Evolutionary conservation across 2,113 vertebrate genomes (phyloP).

Genomic region (Tamias sibiricus): DNA sequence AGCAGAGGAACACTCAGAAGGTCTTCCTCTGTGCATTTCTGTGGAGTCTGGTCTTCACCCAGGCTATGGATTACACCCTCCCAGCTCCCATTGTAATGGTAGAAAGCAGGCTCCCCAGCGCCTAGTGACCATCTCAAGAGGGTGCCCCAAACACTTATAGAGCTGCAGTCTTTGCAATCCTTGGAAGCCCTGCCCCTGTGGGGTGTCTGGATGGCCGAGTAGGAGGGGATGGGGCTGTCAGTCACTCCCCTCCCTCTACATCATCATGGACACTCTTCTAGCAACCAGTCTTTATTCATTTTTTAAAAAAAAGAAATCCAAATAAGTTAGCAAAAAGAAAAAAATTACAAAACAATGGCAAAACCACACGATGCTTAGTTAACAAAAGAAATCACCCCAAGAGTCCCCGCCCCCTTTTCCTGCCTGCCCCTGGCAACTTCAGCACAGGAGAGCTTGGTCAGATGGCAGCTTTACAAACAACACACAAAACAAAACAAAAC

Average conservation of each 20-base stretch:
- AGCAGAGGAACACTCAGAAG: rapidly evolving
- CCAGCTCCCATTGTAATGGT: too few species aligned
- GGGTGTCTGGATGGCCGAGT: neutral
- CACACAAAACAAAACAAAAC: slow-evolving; percentile 79
- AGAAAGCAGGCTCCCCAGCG: neutral
- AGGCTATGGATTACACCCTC: neutral
- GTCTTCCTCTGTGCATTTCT: neutral
- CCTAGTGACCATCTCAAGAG: neutral
- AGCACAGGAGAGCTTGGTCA: slow-evolving; percentile 90
- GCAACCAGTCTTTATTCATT: slow-evolving; percentile 95
- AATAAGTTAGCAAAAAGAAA: slow-evolving; percentile 91
- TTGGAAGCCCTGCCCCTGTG: neutral
- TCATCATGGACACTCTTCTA: slow-evolving; percentile 82
- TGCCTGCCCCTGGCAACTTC: slow-evolving; percentile 58
- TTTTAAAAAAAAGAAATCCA: slow-evolving; percentile 97
- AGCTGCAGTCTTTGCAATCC: neutral
- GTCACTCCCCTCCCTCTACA: neutral
- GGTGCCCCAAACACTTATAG: neutral
- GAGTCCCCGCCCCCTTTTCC: neutral
- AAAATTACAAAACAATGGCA: slow-evolving; percentile 85
- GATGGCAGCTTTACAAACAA: slow-evolving; percentile 89
- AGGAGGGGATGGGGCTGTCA: neutral
- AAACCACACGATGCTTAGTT: slow-evolving; percentile 90
- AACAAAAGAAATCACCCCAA: slow-evolving; percentile 82
- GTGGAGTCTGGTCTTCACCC: neutral